Conservation (phyloP, 1,140 invertebrate species). For the Scaptomyza hsui region DNA sequence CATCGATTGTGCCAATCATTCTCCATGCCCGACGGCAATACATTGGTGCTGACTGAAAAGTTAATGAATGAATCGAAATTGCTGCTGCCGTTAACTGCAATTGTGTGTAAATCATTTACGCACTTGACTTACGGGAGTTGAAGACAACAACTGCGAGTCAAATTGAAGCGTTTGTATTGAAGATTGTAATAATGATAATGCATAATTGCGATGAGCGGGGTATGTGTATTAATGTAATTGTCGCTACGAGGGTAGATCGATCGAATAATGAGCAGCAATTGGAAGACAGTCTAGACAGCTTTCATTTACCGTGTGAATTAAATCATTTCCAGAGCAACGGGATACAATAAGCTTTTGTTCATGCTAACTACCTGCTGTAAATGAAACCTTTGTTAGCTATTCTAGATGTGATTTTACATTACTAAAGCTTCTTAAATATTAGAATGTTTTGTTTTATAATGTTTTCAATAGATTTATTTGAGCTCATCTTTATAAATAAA, state of each 20-base stretch:
- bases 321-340: background rate
- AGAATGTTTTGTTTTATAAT: slow-evolving; percentile 35
- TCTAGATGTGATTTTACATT: too few relatives aligned
- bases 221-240: slow-evolving; percentile 3
- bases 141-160: slow-evolving; percentile 16
- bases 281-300: background rate
- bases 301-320: background rate
- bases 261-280: slow-evolving; percentile 1
- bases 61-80: slow-evolving; percentile 61
- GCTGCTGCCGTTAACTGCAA: slow-evolving; percentile 46
- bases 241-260: slow-evolving; percentile 24
- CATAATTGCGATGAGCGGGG: slow-evolving; percentile 28
- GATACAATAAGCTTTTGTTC: background rate
- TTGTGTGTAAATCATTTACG: slow-evolving; percentile 53
- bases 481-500: slow-evolving; percentile 75
- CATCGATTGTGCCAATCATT: slow-evolving; percentile 73
- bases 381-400: too few relatives aligned
- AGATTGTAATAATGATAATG: slow-evolving; percentile 49
- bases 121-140: slow-evolving; percentile 42
- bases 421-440: too few relatives aligned
- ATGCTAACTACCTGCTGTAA: too few relatives aligned
- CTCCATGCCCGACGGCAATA: slow-evolving; percentile 47
- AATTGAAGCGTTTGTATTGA: slow-evolving; percentile 18
- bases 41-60: slow-evolving; percentile 55
- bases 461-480: slow-evolving; percentile 69